Percentiles rank a stretch among this genome's conserved stretches.
Evolutionary conservation across 2,113 vertebrate species (phyloP).

Genomic region (Eurystomus gularis): DNA sequence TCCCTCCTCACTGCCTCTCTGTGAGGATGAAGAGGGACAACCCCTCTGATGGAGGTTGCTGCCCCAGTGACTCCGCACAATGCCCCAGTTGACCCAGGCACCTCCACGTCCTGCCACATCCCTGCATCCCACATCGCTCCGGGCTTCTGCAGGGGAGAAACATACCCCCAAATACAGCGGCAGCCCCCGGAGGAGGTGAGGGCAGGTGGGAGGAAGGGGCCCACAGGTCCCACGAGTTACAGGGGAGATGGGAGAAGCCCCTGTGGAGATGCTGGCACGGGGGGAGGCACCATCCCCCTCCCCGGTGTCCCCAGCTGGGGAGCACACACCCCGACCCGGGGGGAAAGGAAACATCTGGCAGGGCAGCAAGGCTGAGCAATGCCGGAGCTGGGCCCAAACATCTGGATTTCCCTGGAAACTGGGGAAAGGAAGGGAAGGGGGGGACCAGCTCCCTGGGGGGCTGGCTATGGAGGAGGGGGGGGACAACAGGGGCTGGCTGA

Average conservation of each 20-base stretch:
- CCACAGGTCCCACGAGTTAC: fast-evolving
- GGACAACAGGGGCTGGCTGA: neutral
- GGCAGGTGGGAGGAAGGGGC: neutral
- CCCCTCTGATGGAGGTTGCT: too few relatives aligned
- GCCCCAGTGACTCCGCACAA: fast-evolving
- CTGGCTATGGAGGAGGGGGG: too few relatives aligned
- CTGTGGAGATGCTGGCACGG: neutral
- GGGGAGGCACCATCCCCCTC: neutral
- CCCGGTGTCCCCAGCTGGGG: neutral
- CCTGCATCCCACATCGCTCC: neutral
- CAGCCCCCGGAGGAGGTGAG: fast-evolving
- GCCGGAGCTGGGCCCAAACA: conserved; percentile 44
- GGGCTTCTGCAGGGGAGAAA: fast-evolving
- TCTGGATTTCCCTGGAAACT: conserved; percentile 58
- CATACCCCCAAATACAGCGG: fast-evolving
- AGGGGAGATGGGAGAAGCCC: neutral
- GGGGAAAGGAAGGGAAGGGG: neutral
- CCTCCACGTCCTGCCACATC: neutral
- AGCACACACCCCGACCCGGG: neutral
- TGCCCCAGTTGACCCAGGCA: fast-evolving
- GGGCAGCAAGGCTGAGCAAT: neutral
- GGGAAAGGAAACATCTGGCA: conserved; percentile 57
- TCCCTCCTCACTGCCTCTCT: too few relatives aligned
- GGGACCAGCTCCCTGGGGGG: neutral
- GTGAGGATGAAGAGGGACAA: too few relatives aligned